phyloP scores from a whole-genome alignment of 2,113 vertebrate genomes.

The Cynocephalus volans region DNA sequence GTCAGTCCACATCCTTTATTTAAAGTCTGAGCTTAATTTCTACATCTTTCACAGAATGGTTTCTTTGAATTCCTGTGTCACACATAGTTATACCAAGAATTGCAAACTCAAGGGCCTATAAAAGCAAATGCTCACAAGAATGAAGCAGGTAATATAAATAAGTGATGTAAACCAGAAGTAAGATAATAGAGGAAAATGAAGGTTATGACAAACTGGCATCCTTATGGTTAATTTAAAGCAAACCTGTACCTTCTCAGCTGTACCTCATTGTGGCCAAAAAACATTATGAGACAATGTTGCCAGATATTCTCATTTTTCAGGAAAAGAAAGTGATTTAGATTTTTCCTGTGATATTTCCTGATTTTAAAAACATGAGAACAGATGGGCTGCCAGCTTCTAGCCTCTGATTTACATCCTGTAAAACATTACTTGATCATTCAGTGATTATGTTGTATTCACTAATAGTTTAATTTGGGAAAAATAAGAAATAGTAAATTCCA shows the following conservation, averaged over 20 bases:
- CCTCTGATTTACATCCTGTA: background rate
- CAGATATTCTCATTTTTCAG: slow-evolving; percentile 23
- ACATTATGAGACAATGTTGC: background rate
- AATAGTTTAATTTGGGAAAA: background rate
- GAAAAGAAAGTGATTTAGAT: background rate
- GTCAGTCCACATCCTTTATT: background rate
- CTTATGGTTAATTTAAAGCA: background rate
- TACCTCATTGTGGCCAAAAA: background rate
- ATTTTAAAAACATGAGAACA: slow-evolving; percentile 11
- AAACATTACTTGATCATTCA: background rate
- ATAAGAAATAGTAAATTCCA: background rate
- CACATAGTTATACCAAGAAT: background rate
- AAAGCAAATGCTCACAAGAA: background rate
- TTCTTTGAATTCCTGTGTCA: background rate
- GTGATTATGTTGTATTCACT: background rate
- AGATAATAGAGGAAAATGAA: slow-evolving; percentile 30
- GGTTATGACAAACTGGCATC: background rate
- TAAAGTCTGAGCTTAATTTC: slow-evolving; percentile 26
- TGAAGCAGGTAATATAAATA: background rate
- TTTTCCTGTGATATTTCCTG: slow-evolving; percentile 30
- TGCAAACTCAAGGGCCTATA: background rate
- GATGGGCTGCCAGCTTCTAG: background rate
- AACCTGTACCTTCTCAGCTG: background rate
- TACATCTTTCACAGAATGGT: background rate
- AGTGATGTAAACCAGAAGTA: background rate